Conservation (phyloP, 2,888 invertebrate genomes). For the Drosophila paramelanica region DNA sequence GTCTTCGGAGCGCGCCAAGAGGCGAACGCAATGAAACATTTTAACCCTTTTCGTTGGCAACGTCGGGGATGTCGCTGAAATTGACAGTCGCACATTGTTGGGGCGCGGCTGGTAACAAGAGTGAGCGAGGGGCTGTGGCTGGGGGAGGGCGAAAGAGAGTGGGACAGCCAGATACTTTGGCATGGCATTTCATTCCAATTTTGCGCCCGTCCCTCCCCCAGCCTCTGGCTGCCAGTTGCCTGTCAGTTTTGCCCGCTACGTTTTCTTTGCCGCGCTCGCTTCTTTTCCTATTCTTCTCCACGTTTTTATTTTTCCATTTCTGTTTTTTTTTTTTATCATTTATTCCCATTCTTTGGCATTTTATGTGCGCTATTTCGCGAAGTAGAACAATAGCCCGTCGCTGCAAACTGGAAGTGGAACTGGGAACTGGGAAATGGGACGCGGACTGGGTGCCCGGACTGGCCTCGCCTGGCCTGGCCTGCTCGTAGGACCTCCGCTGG, state of each 20-base stretch:
- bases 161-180: slow-evolving; percentile 46
- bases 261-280: slow-evolving; percentile 22
- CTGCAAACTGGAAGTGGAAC: slow-evolving; percentile 25
- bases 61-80: slow-evolving; percentile 68
- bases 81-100: slow-evolving; percentile 73
- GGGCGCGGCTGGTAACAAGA: slow-evolving; percentile 41
- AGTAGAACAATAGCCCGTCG: slow-evolving; percentile 72
- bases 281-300: slow-evolving; percentile 12
- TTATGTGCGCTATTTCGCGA: slow-evolving; percentile 79
- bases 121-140: no score
- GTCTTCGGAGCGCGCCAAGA: slow-evolving; percentile 59
- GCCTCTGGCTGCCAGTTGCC: slow-evolving; percentile 68
- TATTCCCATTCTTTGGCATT: slow-evolving; percentile 76
- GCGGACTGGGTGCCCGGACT: neutral
- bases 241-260: slow-evolving; percentile 67
- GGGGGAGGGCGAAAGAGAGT: neutral
- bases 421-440: slow-evolving; percentile 8
- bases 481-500: slow-evolving; percentile 36
- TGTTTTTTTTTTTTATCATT: slow-evolving; percentile 66
- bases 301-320: neutral
- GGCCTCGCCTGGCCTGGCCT: slow-evolving; percentile 4
- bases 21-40: slow-evolving; percentile 75
- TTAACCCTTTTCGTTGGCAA: slow-evolving; percentile 73
- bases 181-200: slow-evolving; percentile 64
- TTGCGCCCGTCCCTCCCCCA: slow-evolving; percentile 12